Percentiles rank a stretch among this genome's conserved stretches.
Conservation (phyloP, 2,113 vertebrate genomes). For the Apodemus speciosus region DNA sequence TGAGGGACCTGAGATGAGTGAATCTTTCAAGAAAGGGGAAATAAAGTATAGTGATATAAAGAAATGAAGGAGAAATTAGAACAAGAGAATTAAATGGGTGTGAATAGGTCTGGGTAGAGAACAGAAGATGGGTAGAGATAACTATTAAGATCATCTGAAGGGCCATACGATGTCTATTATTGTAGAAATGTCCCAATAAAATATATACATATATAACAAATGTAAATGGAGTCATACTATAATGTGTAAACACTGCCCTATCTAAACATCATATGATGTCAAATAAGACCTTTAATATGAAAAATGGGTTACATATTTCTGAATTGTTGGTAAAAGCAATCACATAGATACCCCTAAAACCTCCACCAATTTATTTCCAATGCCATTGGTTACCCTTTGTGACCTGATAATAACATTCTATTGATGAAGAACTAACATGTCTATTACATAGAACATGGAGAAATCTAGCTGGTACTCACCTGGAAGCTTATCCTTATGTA, state of each 20-base stretch:
- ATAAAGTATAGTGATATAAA: neutral
- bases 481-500: neutral
- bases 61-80: neutral
- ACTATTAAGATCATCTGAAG: neutral
- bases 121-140: neutral
- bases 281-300: neutral
- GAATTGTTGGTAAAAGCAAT: neutral
- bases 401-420: neutral
- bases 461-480: neutral
- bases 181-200: neutral
- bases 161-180: neutral
- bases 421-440: neutral
- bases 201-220: neutral
- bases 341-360: neutral
- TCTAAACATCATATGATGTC: neutral
- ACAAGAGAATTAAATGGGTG: neutral
- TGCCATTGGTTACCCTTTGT: neutral
- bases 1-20: neutral
- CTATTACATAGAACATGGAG: neutral
- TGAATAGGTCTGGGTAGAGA: neutral
- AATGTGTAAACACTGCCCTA: neutral
- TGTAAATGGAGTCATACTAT: neutral
- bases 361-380: neutral
- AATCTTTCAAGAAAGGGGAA: neutral
- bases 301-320: neutral